Evolutionary conservation across 2,888 invertebrate species (phyloP).

Genomic region (Chrysolina haemoptera): DNA sequence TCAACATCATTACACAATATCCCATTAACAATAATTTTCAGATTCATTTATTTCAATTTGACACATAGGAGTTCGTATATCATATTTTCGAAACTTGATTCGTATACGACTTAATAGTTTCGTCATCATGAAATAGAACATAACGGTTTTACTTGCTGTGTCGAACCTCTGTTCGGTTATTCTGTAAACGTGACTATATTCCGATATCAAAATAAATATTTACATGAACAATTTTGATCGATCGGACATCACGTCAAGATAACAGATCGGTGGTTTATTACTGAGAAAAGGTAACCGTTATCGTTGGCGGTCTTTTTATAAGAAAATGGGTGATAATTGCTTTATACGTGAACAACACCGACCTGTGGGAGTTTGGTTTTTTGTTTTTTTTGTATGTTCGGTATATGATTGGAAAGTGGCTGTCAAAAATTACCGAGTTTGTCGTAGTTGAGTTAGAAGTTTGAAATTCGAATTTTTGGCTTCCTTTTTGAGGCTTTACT

Average conservation of each 20-base stretch:
- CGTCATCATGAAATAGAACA: conserved; percentile 12
- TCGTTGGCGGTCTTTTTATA: not conserved
- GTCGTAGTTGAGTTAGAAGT: too few species aligned
- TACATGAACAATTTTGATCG: conserved; percentile 7
- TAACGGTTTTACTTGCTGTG: conserved; percentile 46
- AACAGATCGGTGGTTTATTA: conserved; percentile 11
- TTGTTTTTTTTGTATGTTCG: too few species aligned
- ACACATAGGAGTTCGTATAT: not conserved
- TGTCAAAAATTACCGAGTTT: too few species aligned
- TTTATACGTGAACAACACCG: not conserved
- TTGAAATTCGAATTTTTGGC: too few species aligned
- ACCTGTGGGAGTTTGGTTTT: too few species aligned
- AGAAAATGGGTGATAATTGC: not conserved
- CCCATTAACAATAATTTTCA: not conserved
- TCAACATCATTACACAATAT: not conserved
- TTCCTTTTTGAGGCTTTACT: too few species aligned
- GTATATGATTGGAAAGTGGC: too few species aligned
- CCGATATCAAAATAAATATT: conserved; percentile 14
- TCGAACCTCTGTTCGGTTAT: conserved; percentile 39
- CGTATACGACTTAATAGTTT: not conserved
- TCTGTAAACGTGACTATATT: conserved; percentile 45
- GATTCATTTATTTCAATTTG: not conserved
- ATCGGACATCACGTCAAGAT: conserved; percentile 6
- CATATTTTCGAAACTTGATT: not conserved
- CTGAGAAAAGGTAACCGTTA: not conserved